Base-by-base conservation (phyloP, 2,797 vertebrate species). In the Sandelia bainsii region DNA sequence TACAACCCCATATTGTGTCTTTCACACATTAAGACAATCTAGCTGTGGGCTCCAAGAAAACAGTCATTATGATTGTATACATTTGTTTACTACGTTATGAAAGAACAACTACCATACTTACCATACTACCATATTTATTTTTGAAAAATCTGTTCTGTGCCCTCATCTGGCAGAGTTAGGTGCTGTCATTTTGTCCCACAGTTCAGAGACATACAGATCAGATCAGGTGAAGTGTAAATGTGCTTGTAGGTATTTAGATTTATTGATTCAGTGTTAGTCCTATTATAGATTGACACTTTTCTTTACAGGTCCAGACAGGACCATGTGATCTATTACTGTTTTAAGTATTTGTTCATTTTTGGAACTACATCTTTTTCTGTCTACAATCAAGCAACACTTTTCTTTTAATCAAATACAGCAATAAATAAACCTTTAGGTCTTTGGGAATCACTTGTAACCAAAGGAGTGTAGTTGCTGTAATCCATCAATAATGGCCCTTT, bases 1-100 rank as follows among this genome's bases (percentile, higher is more conserved):
- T 42, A 14, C 6, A 56, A 67, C 64, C 51, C 53, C 72, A 44
- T 59, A 34, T 63, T 52, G 12, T 72, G 27, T 34, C 48, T 44
- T 29, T 62, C 42, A 60, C 49, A 48, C 32, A 23, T 32, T 12
- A 54, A 27, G 25, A 60, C 63, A 48, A 74, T 50, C 49, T 45
- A 27, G 10, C 25, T 1, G n/a, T 37, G 19, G 16, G 25, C 27
- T 44, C 60, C 50, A 13, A 32, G 7, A 25, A n/a, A 13, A 37
- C 25, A 23, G 39, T 22, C 23, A 34, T 49, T 56, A 25, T 46
- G 12, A 34, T 6, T 60, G 6, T 16, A 60, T 57, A 37, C 20
- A 60, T 59, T 29, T 25, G 2, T 52, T 56, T 23, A 44, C 10
- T 11, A 16, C 48, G 14, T 12, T 1, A 25, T 25, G 25, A 25